Evolutionary conservation across 2,888 invertebrate genomes (phyloP).

Genomic region (Sphaeridia pumilis): DNA sequence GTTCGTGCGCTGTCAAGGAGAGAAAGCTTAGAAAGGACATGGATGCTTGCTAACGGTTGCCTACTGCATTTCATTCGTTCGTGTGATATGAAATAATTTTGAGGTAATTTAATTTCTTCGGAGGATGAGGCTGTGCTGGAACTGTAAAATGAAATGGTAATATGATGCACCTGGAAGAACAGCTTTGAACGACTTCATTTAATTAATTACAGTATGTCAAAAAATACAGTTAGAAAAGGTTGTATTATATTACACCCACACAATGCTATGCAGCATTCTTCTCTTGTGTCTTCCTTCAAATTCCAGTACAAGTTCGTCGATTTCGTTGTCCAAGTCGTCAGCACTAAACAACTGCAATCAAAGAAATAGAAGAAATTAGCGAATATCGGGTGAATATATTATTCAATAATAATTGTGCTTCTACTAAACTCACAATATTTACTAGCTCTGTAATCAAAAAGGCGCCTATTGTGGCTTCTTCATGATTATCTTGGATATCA

Average conservation of each 20-base stretch:
- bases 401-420: neutral
- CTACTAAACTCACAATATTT: slow-evolving; percentile 53
- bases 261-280: slow-evolving; percentile 81
- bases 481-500: slow-evolving; percentile 98
- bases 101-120: no score
- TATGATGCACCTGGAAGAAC: no score
- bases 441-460: slow-evolving; percentile 95
- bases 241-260: slow-evolving; percentile 69
- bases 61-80: no score
- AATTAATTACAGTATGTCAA: neutral
- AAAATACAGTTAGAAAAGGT: neutral
- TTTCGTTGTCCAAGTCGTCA: slow-evolving; percentile 92
- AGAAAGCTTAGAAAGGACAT: no score
- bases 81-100: no score
- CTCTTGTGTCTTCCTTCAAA: slow-evolving; percentile 75
- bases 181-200: no score
- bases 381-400: neutral
- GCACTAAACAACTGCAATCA: slow-evolving; percentile 62
- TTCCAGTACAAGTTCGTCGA: slow-evolving; percentile 87
- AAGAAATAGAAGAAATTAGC: slow-evolving; percentile 1
- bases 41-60: no score
- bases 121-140: no score
- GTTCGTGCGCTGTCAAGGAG: no score
- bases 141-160: no score
- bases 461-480: slow-evolving; percentile 97